Evolutionary conservation across 1,140 invertebrate genomes (phyloP).

Genomic region (Procambarus clarkii): DNA sequence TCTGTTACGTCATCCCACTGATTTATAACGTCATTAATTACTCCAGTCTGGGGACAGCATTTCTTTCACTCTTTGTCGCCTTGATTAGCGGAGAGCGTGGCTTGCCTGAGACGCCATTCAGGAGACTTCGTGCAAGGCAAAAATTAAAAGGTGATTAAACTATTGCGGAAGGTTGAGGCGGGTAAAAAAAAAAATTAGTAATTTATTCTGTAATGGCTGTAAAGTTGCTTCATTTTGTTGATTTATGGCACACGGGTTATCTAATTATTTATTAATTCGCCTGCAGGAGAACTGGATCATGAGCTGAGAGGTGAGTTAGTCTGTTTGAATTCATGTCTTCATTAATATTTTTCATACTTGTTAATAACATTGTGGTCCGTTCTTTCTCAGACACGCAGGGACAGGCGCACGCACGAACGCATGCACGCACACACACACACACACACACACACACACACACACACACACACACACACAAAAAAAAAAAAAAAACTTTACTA

Average conservation of each 20-base stretch:
- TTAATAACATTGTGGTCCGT: too few relatives aligned
- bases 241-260: background rate
- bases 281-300: too few relatives aligned
- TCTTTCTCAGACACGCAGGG: background rate
- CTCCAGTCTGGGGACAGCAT: constrained; percentile 15
- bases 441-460: too few relatives aligned
- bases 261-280: background rate
- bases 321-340: too few relatives aligned
- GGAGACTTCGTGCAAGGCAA: background rate
- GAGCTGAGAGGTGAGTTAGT: too few relatives aligned
- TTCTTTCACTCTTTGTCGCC: constrained; percentile 37
- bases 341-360: too few relatives aligned
- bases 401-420: constrained; percentile 6
- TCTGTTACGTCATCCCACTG: constrained; percentile 22
- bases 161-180: background rate
- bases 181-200: background rate
- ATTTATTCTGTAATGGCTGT: constrained; percentile 3
- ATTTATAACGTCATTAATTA: constrained; percentile 55
- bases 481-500: too few relatives aligned
- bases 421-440: background rate
- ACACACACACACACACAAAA: too few relatives aligned
- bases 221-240: background rate
- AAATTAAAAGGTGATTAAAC: background rate
- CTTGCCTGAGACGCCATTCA: background rate
- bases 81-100: constrained; percentile 16